These are phyloP conservation scores for Anguilla rostrata DNA, from an alignment of 2,113 vertebrate species.

Conservation along the genomic window DNA sequence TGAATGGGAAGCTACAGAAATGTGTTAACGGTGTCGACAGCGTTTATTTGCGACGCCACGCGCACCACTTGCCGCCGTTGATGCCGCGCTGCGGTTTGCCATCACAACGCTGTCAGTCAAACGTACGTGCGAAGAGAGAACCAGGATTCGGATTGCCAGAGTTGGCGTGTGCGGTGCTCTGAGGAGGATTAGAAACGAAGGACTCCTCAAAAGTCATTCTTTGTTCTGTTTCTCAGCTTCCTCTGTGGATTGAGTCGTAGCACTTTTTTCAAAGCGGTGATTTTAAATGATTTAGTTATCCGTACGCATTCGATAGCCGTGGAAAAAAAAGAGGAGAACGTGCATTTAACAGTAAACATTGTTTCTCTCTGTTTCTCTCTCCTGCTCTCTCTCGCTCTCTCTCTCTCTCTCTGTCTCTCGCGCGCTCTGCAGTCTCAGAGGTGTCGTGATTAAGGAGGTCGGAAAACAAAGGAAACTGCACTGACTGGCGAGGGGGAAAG, in stretches of 20 bases:
- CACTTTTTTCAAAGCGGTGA: neutral
- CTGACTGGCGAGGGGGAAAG: neutral
- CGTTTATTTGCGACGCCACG: neutral
- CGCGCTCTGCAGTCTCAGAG: neutral
- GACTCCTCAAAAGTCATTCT: neutral
- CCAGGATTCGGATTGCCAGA: neutral
- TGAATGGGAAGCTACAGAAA: neutral
- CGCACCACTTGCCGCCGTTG: neutral
- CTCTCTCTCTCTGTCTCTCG: no score
- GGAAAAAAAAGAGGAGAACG: neutral
- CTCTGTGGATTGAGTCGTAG: neutral
- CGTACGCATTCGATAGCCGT: neutral
- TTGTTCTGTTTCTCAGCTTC: neutral
- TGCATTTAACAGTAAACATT: neutral
- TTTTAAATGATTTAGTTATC: neutral
- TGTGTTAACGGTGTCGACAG: neutral
- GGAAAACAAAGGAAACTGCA: neutral
- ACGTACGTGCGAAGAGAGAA: neutral
- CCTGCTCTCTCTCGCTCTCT: no score
- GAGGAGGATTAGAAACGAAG: neutral
- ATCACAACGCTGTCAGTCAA: neutral
- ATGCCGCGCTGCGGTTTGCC: neutral
- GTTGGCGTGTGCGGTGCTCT: neutral
- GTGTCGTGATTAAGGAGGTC: neutral
- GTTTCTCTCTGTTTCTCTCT: no score